Percentiles rank a stretch among this genome's conserved stretches.
Conservation (phyloP, 2,888 invertebrate species). For the Choreutis nemorana region DNA sequence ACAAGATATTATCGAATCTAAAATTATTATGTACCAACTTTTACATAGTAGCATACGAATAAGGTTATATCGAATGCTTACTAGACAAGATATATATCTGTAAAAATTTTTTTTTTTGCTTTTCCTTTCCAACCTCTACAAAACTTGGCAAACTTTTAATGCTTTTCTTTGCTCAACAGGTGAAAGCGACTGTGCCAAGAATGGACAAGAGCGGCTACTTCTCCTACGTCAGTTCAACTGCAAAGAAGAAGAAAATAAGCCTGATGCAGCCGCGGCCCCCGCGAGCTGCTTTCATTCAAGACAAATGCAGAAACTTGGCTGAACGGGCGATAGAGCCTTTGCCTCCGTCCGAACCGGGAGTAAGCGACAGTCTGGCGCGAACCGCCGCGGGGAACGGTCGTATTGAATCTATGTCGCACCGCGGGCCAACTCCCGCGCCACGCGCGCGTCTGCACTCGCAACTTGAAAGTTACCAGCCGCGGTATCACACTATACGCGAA, state of each 20-base stretch:
- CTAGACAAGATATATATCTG: no score
- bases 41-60: no score
- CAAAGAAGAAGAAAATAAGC: slow-evolving; percentile 63
- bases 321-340: slow-evolving; percentile 26
- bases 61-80: no score
- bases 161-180: slow-evolving; percentile 28
- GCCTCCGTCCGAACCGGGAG: slow-evolving; percentile 11
- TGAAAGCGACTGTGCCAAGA: slow-evolving; percentile 54
- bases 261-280: slow-evolving; percentile 59
- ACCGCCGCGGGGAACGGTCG: slow-evolving; percentile 36
- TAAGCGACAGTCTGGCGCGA: slow-evolving; percentile 34
- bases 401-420: slow-evolving; percentile 38
- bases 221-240: slow-evolving; percentile 54
- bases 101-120: no score
- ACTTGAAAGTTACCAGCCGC: slow-evolving; percentile 60
- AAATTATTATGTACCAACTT: no score
- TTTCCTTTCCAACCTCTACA: no score
- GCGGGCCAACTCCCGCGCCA: slow-evolving; percentile 41
- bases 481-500: slow-evolving; percentile 59
- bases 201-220: slow-evolving; percentile 62
- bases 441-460: slow-evolving; percentile 54
- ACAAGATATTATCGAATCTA: no score
- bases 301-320: slow-evolving; percentile 42
- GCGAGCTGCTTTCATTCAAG: slow-evolving; percentile 49
- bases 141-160: no score